phyloP scores from a whole-genome alignment of 2,888 invertebrate species.

The Drosophila colorata region DNA sequence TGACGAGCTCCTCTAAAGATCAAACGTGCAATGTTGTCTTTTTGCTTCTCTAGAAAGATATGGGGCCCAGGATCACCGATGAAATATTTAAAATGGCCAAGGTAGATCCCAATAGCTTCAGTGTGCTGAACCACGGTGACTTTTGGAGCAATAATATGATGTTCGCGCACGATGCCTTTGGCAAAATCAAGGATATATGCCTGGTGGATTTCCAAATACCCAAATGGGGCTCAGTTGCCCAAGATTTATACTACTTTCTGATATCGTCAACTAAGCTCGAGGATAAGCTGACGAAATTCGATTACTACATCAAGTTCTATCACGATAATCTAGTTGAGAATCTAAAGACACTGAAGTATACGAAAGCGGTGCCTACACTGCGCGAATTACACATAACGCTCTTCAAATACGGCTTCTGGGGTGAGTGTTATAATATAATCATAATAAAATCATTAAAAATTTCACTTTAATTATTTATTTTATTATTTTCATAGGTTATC shows the following conservation, averaged over 20 bases:
- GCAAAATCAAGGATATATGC: slow-evolving; percentile 64
- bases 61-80: slow-evolving; percentile 47
- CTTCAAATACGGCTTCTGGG: slow-evolving; percentile 71
- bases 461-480: background rate
- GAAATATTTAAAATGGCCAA: slow-evolving; percentile 30
- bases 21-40: too few species aligned
- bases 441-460: too few species aligned
- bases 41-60: slow-evolving; percentile 36
- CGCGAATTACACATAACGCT: slow-evolving; percentile 71
- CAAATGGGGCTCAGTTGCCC: slow-evolving; percentile 73
- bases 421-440: slow-evolving; percentile 48
- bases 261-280: slow-evolving; percentile 78
- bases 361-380: slow-evolving; percentile 71
- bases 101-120: slow-evolving; percentile 57
- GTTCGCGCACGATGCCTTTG: slow-evolving; percentile 73
- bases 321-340: slow-evolving; percentile 72
- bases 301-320: slow-evolving; percentile 79
- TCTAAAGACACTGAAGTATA: slow-evolving; percentile 72
- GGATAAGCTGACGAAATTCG: slow-evolving; percentile 80
- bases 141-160: slow-evolving; percentile 80
- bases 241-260: slow-evolving; percentile 79
- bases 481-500: slow-evolving; percentile 46
- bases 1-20: too few species aligned
- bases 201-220: slow-evolving; percentile 81
- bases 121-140: slow-evolving; percentile 78